Conservation (phyloP, 2,113 vertebrate species). For the Protomyctophum bolini region DNA sequence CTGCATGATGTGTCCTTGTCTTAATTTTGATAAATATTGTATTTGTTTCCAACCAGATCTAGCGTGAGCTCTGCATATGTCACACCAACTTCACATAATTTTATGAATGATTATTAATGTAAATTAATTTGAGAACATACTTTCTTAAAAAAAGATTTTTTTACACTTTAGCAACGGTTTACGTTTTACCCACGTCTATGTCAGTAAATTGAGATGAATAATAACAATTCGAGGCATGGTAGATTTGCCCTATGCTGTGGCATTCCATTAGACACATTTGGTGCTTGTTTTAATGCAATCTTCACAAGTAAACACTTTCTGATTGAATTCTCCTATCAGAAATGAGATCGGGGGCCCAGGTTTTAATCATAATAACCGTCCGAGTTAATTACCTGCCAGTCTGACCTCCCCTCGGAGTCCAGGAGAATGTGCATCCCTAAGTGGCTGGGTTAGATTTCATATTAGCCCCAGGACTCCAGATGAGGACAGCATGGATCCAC, state of each 20-base stretch:
- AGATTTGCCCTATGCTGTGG: background rate
- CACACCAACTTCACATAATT: background rate
- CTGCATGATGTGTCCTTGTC: constrained; percentile 42
- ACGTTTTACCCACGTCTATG: background rate
- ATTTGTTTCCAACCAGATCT: background rate
- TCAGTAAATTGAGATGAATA: background rate
- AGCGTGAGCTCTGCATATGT: background rate
- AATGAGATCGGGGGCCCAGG: constrained; percentile 53
- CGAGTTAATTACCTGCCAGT: constrained; percentile 70
- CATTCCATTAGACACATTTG: constrained; percentile 24
- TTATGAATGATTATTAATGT: background rate
- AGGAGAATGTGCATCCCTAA: constrained; percentile 48
- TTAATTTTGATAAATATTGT: background rate
- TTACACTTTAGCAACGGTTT: background rate
- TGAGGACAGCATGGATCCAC: constrained; percentile 21
- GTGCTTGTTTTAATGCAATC: constrained; percentile 45
- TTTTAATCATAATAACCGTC: constrained; percentile 68
- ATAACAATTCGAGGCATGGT: background rate
- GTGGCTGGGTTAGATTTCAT: constrained; percentile 55
- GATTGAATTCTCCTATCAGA: constrained; percentile 64
- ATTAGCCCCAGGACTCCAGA: constrained; percentile 46
- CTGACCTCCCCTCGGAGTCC: constrained; percentile 53
- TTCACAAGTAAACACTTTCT: constrained; percentile 58
- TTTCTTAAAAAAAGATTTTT: background rate
- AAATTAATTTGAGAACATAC: background rate